Conservation (phyloP, 2,888 invertebrate genomes). For the Ceramica pisi region DNA sequence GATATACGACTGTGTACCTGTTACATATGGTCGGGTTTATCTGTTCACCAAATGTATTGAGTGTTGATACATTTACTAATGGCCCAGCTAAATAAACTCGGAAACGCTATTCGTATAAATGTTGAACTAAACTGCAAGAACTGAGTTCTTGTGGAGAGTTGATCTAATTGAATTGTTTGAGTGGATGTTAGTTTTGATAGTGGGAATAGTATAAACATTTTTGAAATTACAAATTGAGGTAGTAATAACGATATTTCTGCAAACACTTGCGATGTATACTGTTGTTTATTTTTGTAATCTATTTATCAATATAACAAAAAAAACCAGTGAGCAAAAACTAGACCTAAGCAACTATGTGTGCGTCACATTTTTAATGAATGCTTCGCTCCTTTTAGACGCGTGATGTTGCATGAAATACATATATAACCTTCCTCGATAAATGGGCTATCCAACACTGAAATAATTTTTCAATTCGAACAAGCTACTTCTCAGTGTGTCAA, state of each 20-base stretch:
- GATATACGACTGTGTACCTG: slow-evolving; percentile 27
- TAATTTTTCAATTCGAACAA: too few relatives aligned
- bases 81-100: slow-evolving; percentile 51
- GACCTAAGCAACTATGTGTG: too few relatives aligned
- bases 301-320: too few relatives aligned
- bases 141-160: neutral
- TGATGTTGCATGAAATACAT: too few relatives aligned
- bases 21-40: slow-evolving; percentile 36
- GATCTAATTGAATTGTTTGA: slow-evolving; percentile 5
- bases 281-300: neutral
- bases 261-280: neutral
- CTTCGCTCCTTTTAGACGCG: too few relatives aligned
- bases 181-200: slow-evolving; percentile 4
- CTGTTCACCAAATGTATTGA: slow-evolving; percentile 51
- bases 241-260: slow-evolving; percentile 7
- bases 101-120: slow-evolving; percentile 31
- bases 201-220: slow-evolving; percentile 7
- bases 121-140: slow-evolving; percentile 17
- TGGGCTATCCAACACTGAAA: too few relatives aligned
- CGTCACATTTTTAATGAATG: too few relatives aligned
- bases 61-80: slow-evolving; percentile 59
- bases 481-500: too few relatives aligned
- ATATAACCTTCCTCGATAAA: too few relatives aligned
- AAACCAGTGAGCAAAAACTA: too few relatives aligned
- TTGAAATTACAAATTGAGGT: slow-evolving; percentile 13